These are phyloP conservation scores for Apotomis betuletana DNA, from an alignment of 2,888 invertebrate genomes.

Conservation along the genomic window DNA sequence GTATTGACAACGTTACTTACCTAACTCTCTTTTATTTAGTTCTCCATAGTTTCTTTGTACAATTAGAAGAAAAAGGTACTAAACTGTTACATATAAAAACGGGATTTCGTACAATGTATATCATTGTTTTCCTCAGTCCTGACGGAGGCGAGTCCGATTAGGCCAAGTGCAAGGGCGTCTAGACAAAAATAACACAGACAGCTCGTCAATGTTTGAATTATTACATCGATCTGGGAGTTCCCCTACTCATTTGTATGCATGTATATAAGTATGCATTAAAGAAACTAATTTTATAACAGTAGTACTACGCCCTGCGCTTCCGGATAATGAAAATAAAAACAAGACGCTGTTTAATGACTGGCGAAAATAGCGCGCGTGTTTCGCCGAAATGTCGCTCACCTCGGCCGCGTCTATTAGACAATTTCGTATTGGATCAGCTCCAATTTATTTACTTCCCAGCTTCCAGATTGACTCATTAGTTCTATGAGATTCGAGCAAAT, in stretches of 20 bases:
- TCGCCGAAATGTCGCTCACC: slow-evolving; percentile 75
- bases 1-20: too few relatives aligned
- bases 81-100: too few relatives aligned
- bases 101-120: background rate
- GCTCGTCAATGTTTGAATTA: slow-evolving; percentile 4
- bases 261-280: slow-evolving; percentile 1
- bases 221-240: background rate
- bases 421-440: slow-evolving; percentile 69
- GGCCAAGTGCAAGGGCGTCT: slow-evolving; percentile 21
- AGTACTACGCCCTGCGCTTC: slow-evolving; percentile 34
- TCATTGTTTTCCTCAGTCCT: background rate
- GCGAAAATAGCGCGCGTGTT: slow-evolving; percentile 70
- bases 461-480: slow-evolving; percentile 49
- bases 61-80: too few relatives aligned
- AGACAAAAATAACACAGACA: slow-evolving; percentile 18
- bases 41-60: too few relatives aligned
- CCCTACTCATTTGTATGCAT: slow-evolving; percentile 1
- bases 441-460: slow-evolving; percentile 68
- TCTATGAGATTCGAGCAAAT: slow-evolving; percentile 54
- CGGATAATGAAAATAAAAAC: slow-evolving; percentile 36
- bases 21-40: too few relatives aligned
- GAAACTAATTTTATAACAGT: slow-evolving; percentile 28
- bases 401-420: slow-evolving; percentile 63
- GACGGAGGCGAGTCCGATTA: slow-evolving; percentile 2
- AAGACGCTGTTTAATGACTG: slow-evolving; percentile 59